Evolutionary conservation across 2,113 vertebrate genomes (phyloP).

Genomic region (Orcinus orca): DNA sequence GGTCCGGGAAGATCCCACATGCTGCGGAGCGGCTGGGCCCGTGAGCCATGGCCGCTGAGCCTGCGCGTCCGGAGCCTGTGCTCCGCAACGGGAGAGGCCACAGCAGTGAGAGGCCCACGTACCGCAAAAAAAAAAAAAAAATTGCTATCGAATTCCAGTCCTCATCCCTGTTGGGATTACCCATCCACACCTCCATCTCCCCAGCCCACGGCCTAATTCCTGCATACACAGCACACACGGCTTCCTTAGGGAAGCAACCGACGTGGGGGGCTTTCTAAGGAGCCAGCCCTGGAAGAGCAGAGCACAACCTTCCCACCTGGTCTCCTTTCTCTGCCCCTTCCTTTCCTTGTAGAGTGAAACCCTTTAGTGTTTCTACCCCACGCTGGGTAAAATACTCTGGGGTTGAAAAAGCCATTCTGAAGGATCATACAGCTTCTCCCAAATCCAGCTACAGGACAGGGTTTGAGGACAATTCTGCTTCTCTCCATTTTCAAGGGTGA

Average conservation of each 20-base stretch:
- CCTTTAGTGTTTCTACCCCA: fast-evolving
- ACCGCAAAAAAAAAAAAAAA: too few species aligned
- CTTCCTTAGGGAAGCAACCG: fast-evolving
- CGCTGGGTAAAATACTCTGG: fast-evolving
- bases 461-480: not conserved
- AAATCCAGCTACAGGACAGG: not conserved
- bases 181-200: not conserved
- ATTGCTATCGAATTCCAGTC: fast-evolving
- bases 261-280: fast-evolving
- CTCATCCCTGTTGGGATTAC: fast-evolving
- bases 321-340: not conserved
- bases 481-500: not conserved
- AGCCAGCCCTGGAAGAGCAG: too few species aligned
- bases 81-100: too few species aligned
- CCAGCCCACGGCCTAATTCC: too few species aligned
- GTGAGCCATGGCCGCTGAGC: too few species aligned
- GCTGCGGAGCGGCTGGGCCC: fast-evolving
- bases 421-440: not conserved
- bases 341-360: not conserved
- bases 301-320: not conserved
- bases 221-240: fast-evolving
- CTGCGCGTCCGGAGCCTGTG: too few species aligned
- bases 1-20: too few species aligned
- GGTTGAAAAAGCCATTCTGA: not conserved
- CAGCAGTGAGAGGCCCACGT: too few species aligned